A percentile compares a stretch with the other conserved stretches of the same genome.
These are phyloP conservation scores for Drosophila seguyi DNA, from an alignment of 1,140 invertebrate genomes.

Conservation along the genomic window DNA sequence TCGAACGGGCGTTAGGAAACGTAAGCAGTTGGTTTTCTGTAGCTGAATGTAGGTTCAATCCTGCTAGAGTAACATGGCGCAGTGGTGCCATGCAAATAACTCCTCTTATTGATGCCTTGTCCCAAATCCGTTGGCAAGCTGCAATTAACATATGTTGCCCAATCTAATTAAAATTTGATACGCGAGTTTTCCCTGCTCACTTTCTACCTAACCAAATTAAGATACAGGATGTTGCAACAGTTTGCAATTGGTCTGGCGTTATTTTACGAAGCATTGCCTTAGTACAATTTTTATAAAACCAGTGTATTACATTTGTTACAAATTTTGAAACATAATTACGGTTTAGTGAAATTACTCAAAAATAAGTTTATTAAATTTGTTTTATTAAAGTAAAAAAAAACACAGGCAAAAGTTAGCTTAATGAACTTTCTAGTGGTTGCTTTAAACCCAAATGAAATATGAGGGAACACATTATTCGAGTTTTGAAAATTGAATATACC, in stretches of 20 bases:
- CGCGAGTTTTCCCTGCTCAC: not conserved
- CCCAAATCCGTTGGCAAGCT: conserved; percentile 10
- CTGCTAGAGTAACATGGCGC: not conserved
- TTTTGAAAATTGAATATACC: not conserved
- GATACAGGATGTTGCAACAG: conserved; percentile 2
- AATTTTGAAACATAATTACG: too few relatives aligned
- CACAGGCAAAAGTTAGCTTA: not conserved
- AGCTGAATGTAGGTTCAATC: not conserved
- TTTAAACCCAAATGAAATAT: not conserved
- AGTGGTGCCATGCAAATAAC: conserved; percentile 5
- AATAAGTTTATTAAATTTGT: not conserved
- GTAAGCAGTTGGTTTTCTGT: not conserved
- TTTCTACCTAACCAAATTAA: not conserved
- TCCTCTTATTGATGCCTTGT: conserved; percentile 14
- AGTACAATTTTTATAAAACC: too few relatives aligned
- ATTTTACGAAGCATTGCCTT: not conserved
- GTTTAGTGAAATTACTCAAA: not conserved
- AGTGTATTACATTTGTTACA: not conserved
- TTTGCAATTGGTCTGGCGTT: not conserved
- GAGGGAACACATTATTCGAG: too few relatives aligned
- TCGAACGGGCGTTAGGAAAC: conserved; percentile 27
- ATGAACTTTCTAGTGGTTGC: not conserved
- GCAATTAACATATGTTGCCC: conserved; percentile 5
- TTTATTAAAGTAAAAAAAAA: not conserved
- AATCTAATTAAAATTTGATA: conserved; percentile 42